Base-by-base conservation (phyloP, 2,113 vertebrate genomes). In the Anolis carolinensis region DNA sequence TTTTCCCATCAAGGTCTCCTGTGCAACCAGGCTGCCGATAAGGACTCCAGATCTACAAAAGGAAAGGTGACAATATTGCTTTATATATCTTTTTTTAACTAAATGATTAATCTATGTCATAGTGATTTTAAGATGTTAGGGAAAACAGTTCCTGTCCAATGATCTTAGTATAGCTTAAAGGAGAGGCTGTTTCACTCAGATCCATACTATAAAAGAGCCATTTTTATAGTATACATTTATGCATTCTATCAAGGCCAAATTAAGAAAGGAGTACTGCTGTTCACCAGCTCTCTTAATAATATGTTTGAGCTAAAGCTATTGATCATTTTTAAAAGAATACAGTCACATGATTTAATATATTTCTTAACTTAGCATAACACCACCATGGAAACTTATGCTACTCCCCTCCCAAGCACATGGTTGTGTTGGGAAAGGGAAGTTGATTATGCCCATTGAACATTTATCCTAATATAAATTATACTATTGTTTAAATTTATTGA, bases 1-100 rank as follows among this genome's bases (percentile, higher is more conserved):
- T 98, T 6, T 96, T 95, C 2, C 98, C 98, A 16, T 99, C 97
- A 13, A 99, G 96, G 91, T 99, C 99, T 13, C 98, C 98, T 0
- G 97, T 95, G 87, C 98, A 98, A 86, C 98, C 97, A 1, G 98
- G 98, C 94, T 99, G 99, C 93, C 98, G 98, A 89, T 99, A 99
- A 0, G 99, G 99, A 92, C 98, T 99, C 99, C 98, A 99, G 89
- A 98, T 97, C 99, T 99, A 94, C 52, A 83, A 80, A 91, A 68
- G 32, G 18, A 82, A 79, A 83, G 30, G 39, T 81, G 27, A 88
- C 34, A 44, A 83, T 20, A 32, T 3, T 36, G 81, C 13, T 84
- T 85, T 67, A 68, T 87, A 70, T 79, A 84, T 48, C 23, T 67
- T 25, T 13, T 77, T 82, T 59, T 76, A 8, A 90, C 86, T 75